Evolutionary conservation across 92 coral and sea anemone genomes (phyloP), one percentile per base, ranked within the genome.

Genomic region (Palythoa heliodiscus): DNA sequence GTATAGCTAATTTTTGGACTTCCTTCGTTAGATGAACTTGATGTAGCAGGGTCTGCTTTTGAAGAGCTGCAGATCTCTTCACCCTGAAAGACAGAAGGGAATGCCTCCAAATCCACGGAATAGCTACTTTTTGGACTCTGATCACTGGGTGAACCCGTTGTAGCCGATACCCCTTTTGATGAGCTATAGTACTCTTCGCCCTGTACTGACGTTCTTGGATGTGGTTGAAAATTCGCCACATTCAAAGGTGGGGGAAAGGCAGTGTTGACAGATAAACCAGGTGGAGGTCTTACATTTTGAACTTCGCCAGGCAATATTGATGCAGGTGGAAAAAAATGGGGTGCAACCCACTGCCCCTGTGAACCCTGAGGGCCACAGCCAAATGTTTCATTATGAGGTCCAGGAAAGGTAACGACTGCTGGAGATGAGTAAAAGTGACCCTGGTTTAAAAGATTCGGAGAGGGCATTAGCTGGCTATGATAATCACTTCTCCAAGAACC

Each of bases 1-100:
- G 74, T 19, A 80, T 80, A 80, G 60, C 22, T 80, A 7, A 67
- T 16, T 80, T 60, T 80, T 13, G 60, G 58, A 66, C 57, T 80
- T 8, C 22, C 72, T 13, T 43, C 12, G 55, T 63, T 40, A 19
- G 74, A 37, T 3, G 58, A 53, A 48, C 25, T 64, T 52, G 84
- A 14, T 7, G 61, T 19, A 80, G 52, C 60, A 13, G 75, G 40
- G n/a, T 43, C 25, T 29, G 22, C n/a, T 60, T 80, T 80, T 67
- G 84, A 67, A 22, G 84, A 11, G 66, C 63, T 66, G 20, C 22
- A 22, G 50, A 16, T 22, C 16, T 52, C 14, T 24, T 48, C 38
- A 14, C 50, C 74, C 40, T 80, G 84, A 66, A 47, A 80, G 50
- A 29, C 84, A 23, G 70, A 16, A 47, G 84, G 74, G 24, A 66